Evolutionary conservation across 2,797 vertebrate genomes (phyloP).

Genomic region (Argyrosomus regius): DNA sequence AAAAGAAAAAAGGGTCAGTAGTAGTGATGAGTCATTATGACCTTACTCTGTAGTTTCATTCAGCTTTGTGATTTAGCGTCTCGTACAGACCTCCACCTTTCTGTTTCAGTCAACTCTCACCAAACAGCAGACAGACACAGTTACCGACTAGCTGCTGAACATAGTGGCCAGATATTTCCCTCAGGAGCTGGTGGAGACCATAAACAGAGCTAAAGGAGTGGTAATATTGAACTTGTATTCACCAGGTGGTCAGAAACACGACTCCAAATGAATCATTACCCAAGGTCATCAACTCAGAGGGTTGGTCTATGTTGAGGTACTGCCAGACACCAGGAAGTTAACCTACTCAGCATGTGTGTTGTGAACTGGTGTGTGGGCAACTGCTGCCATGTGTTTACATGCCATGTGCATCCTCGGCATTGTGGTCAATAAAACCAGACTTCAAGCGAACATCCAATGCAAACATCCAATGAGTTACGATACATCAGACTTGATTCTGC

Average conservation of each 20-base stretch:
- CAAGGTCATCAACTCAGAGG: no score
- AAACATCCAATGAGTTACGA: no score
- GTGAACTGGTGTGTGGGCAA: no score
- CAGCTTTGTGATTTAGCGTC: no score
- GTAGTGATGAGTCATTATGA: background rate
- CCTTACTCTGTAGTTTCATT: constrained; percentile 3
- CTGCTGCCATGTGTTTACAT: no score
- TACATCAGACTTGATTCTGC: background rate
- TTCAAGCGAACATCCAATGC: no score
- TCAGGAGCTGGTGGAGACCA: background rate
- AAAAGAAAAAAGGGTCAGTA: background rate
- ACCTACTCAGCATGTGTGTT: no score
- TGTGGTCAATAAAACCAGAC: no score
- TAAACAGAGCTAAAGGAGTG: background rate
- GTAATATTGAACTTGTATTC: background rate
- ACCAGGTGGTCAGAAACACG: background rate
- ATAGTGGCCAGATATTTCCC: background rate
- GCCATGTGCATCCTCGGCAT: no score
- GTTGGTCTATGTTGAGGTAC: no score
- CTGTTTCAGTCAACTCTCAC: background rate
- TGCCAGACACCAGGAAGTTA: no score
- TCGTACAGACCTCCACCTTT: background rate
- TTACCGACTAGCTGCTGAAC: background rate
- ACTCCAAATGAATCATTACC: background rate
- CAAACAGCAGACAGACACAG: background rate